Evolutionary conservation across 37 sponge, comb jelly and placozoan genomes (phyloP), one percentile per base, ranked within the genome.

Genomic region (Aplysina aerophoba): DNA sequence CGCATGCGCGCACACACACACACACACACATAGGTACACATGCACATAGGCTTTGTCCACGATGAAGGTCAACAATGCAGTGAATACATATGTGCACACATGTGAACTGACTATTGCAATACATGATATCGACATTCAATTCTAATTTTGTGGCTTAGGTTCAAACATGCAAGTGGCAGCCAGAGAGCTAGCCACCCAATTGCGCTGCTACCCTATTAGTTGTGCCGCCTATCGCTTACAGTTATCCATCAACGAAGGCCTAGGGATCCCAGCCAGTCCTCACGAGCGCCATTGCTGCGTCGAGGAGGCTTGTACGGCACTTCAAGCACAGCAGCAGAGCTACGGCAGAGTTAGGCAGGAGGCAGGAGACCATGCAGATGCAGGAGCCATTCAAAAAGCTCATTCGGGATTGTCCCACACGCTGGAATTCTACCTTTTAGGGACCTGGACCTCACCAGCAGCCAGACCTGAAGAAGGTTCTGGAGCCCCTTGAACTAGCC

Each of bases 271-370:
- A n/a, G n/a, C n/a, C n/a, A 39, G 68, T 17, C 39, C 30, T 83
- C 65, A 37, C 68, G 20, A 34, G 44, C 0, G 77, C 77, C 22
- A 21, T 85, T 38, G 74, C 62, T 74, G 75, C 77, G 34, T 60
- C 77, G 0, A 60, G 41, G 60, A 85, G 74, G 54, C 77, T 85
- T 21, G 85, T 85, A 6, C 40, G 77, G 2, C 85, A 85, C 31
- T 85, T 44, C 50, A 44, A 44, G 33, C 77, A 85, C 59, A 85
- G 85, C 59, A 38, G 77, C 74, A 58, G 59, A 74, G 74, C 85
- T 57, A 85, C 56, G 5, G 41, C 31, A 74, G 85, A 27, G 25
- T 38, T 85, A 1, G 37, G 17, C 6, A 74, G 55, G 21, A 16
- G 77, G 31, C 85, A 85, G 77, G 59, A 74, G 55, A 28, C 59